These are phyloP conservation scores for Callionymus lyra DNA, from an alignment of 2,113 vertebrate species.

Conservation along the genomic window DNA sequence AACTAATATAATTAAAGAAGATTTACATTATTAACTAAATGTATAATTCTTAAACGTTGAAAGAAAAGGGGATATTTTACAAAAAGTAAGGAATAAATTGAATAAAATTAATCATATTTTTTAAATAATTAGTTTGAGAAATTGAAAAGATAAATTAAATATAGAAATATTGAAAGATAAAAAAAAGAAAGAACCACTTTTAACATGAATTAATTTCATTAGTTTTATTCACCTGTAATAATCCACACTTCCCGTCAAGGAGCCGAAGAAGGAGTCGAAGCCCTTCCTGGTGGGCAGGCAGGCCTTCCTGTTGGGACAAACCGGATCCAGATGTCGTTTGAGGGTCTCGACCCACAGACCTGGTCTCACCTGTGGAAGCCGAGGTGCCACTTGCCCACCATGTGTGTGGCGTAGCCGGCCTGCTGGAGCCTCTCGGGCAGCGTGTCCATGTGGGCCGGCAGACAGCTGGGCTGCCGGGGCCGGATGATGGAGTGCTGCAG, in stretches of 20 bases:
- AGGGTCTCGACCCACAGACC: no score
- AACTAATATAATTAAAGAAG: no score
- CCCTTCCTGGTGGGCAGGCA: constrained; percentile 88
- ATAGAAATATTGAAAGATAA: no score
- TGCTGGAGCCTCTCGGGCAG: constrained; percentile 84
- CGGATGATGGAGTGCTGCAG: constrained; percentile 94
- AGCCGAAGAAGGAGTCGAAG: constrained; percentile 88
- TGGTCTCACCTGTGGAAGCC: constrained; percentile 78
- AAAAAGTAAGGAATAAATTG: no score
- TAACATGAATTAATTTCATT: no score
- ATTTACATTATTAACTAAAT: no score
- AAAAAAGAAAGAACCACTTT: no score
- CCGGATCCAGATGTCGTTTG: background rate
- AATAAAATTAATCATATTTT: no score
- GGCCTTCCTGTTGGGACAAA: constrained; percentile 72
- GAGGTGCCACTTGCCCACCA: constrained; percentile 97
- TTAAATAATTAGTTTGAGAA: no score
- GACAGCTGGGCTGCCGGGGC: constrained; percentile 86
- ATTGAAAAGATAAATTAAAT: no score
- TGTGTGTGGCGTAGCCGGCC: constrained; percentile 84
- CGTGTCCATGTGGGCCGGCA: constrained; percentile 79
- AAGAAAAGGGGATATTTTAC: no score
- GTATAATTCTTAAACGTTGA: no score
- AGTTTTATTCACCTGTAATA: constrained; percentile 70
- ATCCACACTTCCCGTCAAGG: constrained; percentile 87